Evolutionary conservation across 1,140 invertebrate genomes (phyloP), one percentile per base, ranked within the genome.

Genomic region (Episyrphus balteatus): DNA sequence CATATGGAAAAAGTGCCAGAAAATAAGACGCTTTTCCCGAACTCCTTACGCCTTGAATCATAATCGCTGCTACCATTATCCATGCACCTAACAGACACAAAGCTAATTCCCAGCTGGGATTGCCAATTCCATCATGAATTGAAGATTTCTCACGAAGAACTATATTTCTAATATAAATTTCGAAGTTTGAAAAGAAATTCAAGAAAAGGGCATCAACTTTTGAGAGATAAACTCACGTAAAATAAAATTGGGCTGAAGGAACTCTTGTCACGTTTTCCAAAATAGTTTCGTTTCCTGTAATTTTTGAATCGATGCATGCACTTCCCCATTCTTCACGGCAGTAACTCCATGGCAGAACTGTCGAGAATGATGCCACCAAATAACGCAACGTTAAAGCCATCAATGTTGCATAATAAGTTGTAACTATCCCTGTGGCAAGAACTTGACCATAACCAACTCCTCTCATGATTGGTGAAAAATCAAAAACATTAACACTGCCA

Each of bases 1-100:
- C 72, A 61, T 92, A 92, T 0, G 89, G 88, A 59, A 92, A 92
- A 3, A 90, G 62, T 0, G 88, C 88, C 0, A 89, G 76, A 60
- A 92, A 89, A 58, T 91, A 92, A 1, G 86, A 80, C 1, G 80
- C 83, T 68, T 85, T 86, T 39, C 84, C 84, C 0, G 82, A 83
- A 53, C 81, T 84, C 57, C 82, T 78, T 2, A 92, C 83, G 32
- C 90, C 88, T 60, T 81, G 80, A 36, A 83, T 77, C 30, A 89
- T 75, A 46, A 88, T 82, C 18, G 83, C 53, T 55, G 83, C 87
- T 17, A 91, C 80, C 14, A 82, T 66, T 30, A 86, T 44, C 89
- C 89, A 94, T 1, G 87, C 83, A 10, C 78, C 68, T 1, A 85
- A 67, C 9, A 94, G 73, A 54, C 85, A 84, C 1, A 92, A 56